Evolutionary conservation across 1,140 invertebrate species (phyloP).

Genomic region (Euura lappo): DNA sequence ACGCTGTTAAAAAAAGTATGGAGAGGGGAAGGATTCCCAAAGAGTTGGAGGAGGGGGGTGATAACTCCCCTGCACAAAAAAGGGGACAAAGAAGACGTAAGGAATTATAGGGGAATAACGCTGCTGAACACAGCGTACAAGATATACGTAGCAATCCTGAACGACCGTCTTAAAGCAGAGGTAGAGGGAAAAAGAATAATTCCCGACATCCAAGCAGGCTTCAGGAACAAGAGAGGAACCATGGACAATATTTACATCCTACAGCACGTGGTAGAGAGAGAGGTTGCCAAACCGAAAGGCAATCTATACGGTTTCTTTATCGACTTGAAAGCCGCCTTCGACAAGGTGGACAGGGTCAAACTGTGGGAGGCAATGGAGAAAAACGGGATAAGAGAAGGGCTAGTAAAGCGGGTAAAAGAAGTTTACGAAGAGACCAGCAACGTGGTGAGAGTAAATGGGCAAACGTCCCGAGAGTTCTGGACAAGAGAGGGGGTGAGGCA

Average conservation of each 20-base stretch:
- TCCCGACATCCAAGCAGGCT: no score
- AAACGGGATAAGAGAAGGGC: constrained; percentile 13
- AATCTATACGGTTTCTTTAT: not conserved
- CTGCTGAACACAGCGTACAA: not conserved
- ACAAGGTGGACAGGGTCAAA: constrained; percentile 16
- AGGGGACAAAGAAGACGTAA: constrained; percentile 30
- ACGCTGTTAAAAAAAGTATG: constrained; percentile 17
- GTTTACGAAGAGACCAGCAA: constrained; percentile 16
- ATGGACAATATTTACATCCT: not conserved
- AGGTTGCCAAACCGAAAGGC: not conserved
- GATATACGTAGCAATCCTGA: constrained; percentile 20
- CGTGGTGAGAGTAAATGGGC: constrained; percentile 13
- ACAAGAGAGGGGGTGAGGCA: not conserved
- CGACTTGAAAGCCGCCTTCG: constrained; percentile 13
- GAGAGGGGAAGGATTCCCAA: constrained; percentile 27
- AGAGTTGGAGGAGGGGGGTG: constrained; percentile 29
- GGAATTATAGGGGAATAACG: constrained; percentile 34
- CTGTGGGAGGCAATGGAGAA: constrained; percentile 20
- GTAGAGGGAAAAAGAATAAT: constrained; percentile 9
- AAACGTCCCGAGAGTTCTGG: not conserved
- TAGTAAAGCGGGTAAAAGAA: constrained; percentile 16
- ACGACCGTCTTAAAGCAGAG: constrained; percentile 15
- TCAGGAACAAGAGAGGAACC: not conserved
- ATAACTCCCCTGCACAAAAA: constrained; percentile 32
- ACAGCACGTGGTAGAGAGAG: constrained; percentile 7